Conservation (phyloP, 2,888 invertebrate genomes). For the Machimus atricapillus region DNA sequence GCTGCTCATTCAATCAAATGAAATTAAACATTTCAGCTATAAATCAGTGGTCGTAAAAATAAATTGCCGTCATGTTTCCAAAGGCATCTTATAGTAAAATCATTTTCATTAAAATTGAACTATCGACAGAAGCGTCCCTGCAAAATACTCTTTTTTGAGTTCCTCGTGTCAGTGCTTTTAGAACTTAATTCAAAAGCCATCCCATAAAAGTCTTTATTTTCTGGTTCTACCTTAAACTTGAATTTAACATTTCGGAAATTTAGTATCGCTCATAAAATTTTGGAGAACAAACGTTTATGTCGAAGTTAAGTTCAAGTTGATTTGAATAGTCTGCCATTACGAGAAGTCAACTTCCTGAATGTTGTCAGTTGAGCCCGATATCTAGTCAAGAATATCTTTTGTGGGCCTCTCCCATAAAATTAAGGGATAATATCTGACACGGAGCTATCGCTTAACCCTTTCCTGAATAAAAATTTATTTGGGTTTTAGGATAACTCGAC, state of each 20-base stretch:
- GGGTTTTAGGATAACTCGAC: neutral
- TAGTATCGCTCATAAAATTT: neutral
- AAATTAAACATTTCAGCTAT: neutral
- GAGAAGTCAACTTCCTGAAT: neutral
- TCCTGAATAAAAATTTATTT: constrained; percentile 22
- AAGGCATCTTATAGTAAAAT: neutral
- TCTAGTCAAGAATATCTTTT: neutral
- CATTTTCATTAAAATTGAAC: neutral
- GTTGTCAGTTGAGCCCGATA: neutral
- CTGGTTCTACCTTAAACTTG: neutral
- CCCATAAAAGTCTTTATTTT: neutral
- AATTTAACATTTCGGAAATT: constrained; percentile 18
- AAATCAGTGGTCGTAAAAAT: constrained; percentile 18
- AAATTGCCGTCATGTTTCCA: neutral
- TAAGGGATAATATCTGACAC: neutral
- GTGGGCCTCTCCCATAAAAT: neutral
- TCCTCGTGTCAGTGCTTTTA: neutral
- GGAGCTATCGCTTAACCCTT: constrained; percentile 17
- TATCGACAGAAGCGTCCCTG: neutral
- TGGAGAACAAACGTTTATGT: neutral
- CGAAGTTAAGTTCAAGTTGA: neutral
- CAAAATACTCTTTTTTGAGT: neutral
- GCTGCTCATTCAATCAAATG: neutral
- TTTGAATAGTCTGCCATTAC: neutral
- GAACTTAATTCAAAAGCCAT: neutral